Evolutionary conservation across 2,113 vertebrate species (phyloP).

Genomic region (Galeopterus variegatus): DNA sequence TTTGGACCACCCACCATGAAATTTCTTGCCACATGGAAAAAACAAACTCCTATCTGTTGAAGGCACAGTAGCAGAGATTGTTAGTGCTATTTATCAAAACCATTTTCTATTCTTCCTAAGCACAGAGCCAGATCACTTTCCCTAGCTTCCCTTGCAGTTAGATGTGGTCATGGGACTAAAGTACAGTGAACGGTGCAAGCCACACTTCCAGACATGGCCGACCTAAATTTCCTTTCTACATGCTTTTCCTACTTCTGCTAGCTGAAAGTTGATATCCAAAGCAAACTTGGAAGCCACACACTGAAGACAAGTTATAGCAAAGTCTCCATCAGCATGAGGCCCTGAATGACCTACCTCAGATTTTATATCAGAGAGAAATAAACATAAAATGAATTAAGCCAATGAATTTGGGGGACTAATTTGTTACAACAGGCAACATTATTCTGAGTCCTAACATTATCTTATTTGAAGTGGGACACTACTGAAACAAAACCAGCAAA

Average conservation of each 20-base stretch:
- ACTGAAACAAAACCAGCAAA: not conserved
- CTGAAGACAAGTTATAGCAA: not conserved
- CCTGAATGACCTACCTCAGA: not conserved
- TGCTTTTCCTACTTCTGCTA: not conserved
- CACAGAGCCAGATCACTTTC: not conserved
- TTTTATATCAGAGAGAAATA: conserved; percentile 4
- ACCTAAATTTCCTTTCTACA: not conserved
- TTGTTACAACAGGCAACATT: not conserved
- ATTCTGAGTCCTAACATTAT: not conserved
- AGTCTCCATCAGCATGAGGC: not conserved
- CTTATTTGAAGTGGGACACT: not conserved
- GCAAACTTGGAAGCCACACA: not conserved
- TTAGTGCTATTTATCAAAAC: not conserved
- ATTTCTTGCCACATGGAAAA: not conserved
- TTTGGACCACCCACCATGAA: not conserved
- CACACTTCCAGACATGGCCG: not conserved
- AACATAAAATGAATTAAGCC: not conserved
- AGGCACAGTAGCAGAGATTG: not conserved
- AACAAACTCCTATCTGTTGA: not conserved
- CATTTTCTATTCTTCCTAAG: not conserved
- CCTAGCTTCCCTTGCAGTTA: not conserved
- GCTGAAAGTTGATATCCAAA: not conserved
- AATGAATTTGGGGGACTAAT: not conserved
- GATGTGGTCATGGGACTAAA: not conserved
- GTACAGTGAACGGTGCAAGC: not conserved